Conservation (phyloP, 1,140 invertebrate species). For the Branchinecta lynchi region DNA sequence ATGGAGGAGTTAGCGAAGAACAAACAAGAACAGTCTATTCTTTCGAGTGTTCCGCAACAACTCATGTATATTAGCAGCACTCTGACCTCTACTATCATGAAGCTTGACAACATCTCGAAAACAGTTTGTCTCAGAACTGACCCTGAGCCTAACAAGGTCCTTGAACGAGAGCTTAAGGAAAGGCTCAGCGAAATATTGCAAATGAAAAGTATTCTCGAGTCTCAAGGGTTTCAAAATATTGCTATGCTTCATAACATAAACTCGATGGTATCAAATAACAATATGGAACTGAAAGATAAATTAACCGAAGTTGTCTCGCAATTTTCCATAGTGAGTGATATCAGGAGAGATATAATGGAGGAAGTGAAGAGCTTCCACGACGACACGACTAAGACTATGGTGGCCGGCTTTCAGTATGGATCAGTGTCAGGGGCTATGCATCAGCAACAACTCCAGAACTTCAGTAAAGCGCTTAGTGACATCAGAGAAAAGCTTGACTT, state of each 20-base stretch:
- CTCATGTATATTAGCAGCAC: no score
- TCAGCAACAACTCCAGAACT: neutral
- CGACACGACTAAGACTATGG: neutral
- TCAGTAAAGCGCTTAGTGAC: neutral
- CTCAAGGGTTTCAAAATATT: no score
- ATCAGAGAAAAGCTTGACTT: neutral
- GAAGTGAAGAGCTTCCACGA: neutral
- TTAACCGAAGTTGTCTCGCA: neutral
- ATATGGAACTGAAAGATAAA: neutral
- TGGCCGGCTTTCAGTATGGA: neutral
- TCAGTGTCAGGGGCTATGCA: neutral
- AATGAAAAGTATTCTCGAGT: neutral
- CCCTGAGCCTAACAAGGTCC: neutral
- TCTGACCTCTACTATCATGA: no score
- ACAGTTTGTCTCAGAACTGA: neutral
- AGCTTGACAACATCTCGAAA: no score
- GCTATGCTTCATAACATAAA: no score
- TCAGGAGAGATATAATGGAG: neutral
- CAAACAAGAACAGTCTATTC: no score
- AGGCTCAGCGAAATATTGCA: neutral
- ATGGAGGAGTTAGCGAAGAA: no score
- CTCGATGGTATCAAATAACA: neutral
- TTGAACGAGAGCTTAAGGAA: neutral
- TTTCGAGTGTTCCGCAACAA: no score
- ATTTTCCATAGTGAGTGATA: neutral